Percentiles rank a stretch among this genome's conserved stretches.
Conservation (phyloP, 2,888 invertebrate species). For the Fissipunctia ypsillon region DNA sequence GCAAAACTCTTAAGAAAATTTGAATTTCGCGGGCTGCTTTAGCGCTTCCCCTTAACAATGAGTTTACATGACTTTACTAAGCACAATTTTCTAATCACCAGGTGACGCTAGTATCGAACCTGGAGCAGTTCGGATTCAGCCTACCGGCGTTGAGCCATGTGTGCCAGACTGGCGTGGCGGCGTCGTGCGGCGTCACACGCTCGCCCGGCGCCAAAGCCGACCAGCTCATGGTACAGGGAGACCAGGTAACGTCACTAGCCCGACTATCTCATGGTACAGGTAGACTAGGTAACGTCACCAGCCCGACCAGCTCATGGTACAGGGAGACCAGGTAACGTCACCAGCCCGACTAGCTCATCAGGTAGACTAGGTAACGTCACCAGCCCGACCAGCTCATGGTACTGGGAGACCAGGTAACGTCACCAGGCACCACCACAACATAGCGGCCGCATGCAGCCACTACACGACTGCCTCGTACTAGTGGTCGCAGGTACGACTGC, state of each 20-base stretch:
- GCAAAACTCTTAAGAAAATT: no score
- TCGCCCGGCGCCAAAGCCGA: constrained; percentile 93
- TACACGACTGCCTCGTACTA: neutral
- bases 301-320: constrained; percentile 95
- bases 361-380: no score
- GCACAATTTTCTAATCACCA: constrained; percentile 68
- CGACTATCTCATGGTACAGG: no score
- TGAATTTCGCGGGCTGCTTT: no score
- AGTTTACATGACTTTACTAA: neutral
- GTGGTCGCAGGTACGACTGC: neutral
- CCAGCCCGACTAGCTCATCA: no score
- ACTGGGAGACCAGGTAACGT: constrained; percentile 95
- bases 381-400: constrained; percentile 95
- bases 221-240: constrained; percentile 97
- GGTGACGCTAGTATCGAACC: constrained; percentile 97
- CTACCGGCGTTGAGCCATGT: constrained; percentile 94
- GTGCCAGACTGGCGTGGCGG: constrained; percentile 96
- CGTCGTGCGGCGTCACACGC: constrained; percentile 95
- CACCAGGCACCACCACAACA: neutral
- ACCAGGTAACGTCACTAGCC: no score
- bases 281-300: no score
- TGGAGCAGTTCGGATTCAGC: constrained; percentile 96
- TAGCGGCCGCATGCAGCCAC: neutral
- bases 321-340: constrained; percentile 97
- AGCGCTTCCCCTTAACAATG: no score